phyloP scores from a whole-genome alignment of 2,888 invertebrate genomes.

The Calameuta filiformis region DNA sequence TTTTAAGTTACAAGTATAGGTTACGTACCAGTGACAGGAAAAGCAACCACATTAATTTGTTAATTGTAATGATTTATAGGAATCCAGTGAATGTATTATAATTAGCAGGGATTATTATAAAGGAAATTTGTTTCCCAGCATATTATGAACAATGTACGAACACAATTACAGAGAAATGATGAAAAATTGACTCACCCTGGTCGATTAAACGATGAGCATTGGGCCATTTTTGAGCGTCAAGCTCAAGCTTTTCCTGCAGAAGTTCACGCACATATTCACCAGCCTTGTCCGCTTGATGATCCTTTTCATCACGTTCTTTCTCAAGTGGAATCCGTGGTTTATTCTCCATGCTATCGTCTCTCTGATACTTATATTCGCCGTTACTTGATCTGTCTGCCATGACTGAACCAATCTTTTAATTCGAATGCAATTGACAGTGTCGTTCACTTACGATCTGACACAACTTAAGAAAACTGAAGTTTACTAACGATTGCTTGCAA shows the following conservation, averaged over 20 bases:
- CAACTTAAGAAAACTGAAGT: too few species aligned
- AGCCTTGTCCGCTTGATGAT: conserved; percentile 76
- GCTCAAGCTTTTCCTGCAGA: conserved; percentile 77
- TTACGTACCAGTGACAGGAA: too few species aligned
- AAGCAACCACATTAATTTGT: too few species aligned
- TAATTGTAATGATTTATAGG: too few species aligned
- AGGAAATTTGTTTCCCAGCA: too few species aligned
- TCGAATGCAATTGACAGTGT: conserved; percentile 5
- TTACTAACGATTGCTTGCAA: too few species aligned
- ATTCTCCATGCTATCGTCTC: conserved; percentile 39
- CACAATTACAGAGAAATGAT: not conserved
- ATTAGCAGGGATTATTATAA: too few species aligned
- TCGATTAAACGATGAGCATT: conserved; percentile 78
- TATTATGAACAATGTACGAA: not conserved
- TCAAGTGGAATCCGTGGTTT: conserved; percentile 45
- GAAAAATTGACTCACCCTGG: conserved; percentile 70
- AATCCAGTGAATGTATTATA: too few species aligned
- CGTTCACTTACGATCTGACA: too few species aligned
- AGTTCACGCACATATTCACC: conserved; percentile 83
- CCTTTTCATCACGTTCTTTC: conserved; percentile 70
- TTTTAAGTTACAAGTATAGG: too few species aligned
- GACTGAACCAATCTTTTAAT: conserved; percentile 5
- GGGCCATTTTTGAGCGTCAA: conserved; percentile 73
- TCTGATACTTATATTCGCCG: conserved; percentile 57
- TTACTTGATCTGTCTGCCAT: conserved; percentile 59